Conservation (phyloP, 2,797 vertebrate genomes). For the Synanceia verrucosa region DNA sequence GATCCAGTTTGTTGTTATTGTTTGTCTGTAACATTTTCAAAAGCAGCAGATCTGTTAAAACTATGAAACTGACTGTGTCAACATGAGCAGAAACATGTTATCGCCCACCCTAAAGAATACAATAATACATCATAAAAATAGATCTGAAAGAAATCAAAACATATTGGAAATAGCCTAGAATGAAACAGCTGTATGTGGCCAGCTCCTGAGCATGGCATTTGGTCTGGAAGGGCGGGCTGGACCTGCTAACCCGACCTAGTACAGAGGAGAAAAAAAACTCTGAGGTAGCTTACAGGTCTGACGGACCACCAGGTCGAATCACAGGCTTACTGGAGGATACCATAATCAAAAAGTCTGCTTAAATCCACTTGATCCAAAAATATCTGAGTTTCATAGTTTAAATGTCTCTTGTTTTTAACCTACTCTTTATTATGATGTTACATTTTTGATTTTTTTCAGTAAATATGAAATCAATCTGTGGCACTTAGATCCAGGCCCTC, state of each 20-base stretch:
- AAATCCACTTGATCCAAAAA: conserved; percentile 79
- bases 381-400: conserved; percentile 85
- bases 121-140: conserved; percentile 82
- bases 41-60: conserved; percentile 92
- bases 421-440: conserved; percentile 79
- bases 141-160: conserved; percentile 78
- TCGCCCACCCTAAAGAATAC: conserved; percentile 70
- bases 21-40: conserved; percentile 81
- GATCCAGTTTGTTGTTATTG: conserved; percentile 78
- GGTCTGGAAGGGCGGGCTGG: conserved; percentile 98
- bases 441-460: conserved; percentile 81
- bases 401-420: conserved; percentile 75
- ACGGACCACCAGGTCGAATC: conserved; percentile 93
- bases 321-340: conserved; percentile 93
- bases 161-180: conserved; percentile 74
- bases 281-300: conserved; percentile 99
- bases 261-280: conserved; percentile 94
- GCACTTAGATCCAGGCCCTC: conserved; percentile 94
- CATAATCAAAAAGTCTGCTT: conserved; percentile 83
- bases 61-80: conserved; percentile 87
- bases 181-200: conserved; percentile 86
- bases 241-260: conserved; percentile 95
- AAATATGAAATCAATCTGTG: conserved; percentile 88
- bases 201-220: conserved; percentile 98
- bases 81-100: conserved; percentile 69